Evolutionary conservation across 2,888 invertebrate genomes (phyloP), one percentile per base, ranked within the genome.

Genomic region (Conchocele bisecta): DNA sequence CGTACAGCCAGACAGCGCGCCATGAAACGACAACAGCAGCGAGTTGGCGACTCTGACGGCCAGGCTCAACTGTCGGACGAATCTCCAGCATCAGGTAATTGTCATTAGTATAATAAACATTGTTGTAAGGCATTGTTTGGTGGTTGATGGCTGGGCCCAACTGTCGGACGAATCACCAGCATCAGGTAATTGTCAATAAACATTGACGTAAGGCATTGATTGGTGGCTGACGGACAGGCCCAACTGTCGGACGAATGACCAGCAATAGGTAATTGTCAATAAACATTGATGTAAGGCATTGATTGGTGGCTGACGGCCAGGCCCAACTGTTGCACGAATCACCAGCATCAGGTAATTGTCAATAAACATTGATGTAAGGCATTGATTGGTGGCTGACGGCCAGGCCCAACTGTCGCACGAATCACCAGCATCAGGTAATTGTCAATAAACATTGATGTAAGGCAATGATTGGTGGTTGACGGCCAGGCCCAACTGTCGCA

Each of bases 251-350:
- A n/a, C n/a, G n/a, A n/a, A n/a, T n/a, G n/a, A n/a, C n/a, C n/a
- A n/a, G n/a, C n/a, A n/a, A n/a, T n/a, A n/a, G n/a, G n/a, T n/a
- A n/a, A n/a, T n/a, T n/a, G n/a, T n/a, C n/a, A n/a, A n/a, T n/a
- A n/a, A n/a, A n/a, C n/a, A n/a, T n/a, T n/a, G n/a, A n/a, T n/a
- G n/a, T n/a, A n/a, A n/a, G n/a, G n/a, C n/a, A n/a, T n/a, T n/a
- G n/a, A n/a, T n/a, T n/a, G n/a, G n/a, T n/a, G n/a, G n/a, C 82
- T 17, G 86, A 88, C 59, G 83, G 79, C 17, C 58, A 65, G 17
- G 24, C 59, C 9, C 83, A 76, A 13, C 82, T 79, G 4, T 84
- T 86, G 20, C 86, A 85, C 66, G 86, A 83, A 41, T 79, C 81
- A 20, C 60, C 81, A 20, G 69, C 69, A 31, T 81, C 83, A 75